These are phyloP conservation scores for Hycleus cichorii DNA, from an alignment of 1,140 invertebrate genomes.

Conservation along the genomic window DNA sequence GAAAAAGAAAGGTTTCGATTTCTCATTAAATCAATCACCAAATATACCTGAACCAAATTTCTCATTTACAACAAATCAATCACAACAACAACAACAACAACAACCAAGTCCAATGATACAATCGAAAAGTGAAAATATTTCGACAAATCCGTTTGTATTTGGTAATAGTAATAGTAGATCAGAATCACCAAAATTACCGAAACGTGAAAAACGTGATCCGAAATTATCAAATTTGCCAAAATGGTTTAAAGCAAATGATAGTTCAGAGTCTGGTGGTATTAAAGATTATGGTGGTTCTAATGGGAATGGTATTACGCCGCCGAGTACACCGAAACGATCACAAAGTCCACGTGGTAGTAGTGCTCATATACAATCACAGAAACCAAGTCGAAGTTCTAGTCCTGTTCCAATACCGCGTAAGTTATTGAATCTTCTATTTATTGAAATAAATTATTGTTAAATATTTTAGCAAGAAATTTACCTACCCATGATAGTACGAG, in stretches of 20 bases:
- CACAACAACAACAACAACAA: not conserved
- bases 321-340: conserved; percentile 57
- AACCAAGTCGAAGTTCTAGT: conserved; percentile 53
- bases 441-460: not conserved
- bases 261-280: conserved; percentile 56
- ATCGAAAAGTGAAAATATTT: conserved; percentile 21
- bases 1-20: conserved; percentile 24
- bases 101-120: conserved; percentile 24
- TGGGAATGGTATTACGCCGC: conserved; percentile 68
- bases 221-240: conserved; percentile 62
- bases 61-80: not conserved
- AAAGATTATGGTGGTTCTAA: conserved; percentile 51
- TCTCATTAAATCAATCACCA: not conserved
- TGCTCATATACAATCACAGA: conserved; percentile 39
- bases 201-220: conserved; percentile 44
- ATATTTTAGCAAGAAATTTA: conserved; percentile 5
- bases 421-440: not conserved
- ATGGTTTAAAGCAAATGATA: conserved; percentile 59
- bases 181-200: conserved; percentile 36
- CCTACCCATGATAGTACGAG: conserved; percentile 41
- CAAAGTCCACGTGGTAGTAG: conserved; percentile 47
- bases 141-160: conserved; percentile 56
- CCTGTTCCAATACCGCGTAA: conserved; percentile 49
- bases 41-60: not conserved
- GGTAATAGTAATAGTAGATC: conserved; percentile 27